Conservation (phyloP, 2,888 invertebrate species). For the Lampropteryx suffumata region DNA sequence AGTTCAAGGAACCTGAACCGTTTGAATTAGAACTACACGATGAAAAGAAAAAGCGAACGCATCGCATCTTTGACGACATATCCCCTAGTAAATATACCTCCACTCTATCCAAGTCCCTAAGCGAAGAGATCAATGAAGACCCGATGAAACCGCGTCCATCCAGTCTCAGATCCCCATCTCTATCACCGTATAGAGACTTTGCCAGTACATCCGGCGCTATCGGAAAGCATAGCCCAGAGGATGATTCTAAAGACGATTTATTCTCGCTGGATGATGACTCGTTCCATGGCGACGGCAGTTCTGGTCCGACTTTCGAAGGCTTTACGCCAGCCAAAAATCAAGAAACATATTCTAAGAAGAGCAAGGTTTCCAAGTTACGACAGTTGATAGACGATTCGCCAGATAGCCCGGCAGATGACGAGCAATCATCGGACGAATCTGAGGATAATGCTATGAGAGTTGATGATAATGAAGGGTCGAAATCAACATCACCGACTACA, state of each 20-base stretch:
- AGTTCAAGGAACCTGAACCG: slow-evolving; percentile 94
- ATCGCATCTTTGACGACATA: slow-evolving; percentile 78
- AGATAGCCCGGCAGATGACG: slow-evolving; percentile 77
- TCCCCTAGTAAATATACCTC: slow-evolving; percentile 77
- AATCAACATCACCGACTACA: slow-evolving; percentile 46
- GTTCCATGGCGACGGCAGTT: slow-evolving; percentile 81
- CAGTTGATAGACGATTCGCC: slow-evolving; percentile 77
- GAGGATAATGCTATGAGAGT: slow-evolving; percentile 59
- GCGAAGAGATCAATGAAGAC: slow-evolving; percentile 82
- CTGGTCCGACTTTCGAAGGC: slow-evolving; percentile 79
- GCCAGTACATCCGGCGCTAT: slow-evolving; percentile 78
- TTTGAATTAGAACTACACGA: slow-evolving; percentile 91
- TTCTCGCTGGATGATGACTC: slow-evolving; percentile 84
- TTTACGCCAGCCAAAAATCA: slow-evolving; percentile 82
- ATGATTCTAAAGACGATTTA: slow-evolving; percentile 83
- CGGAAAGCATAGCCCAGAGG: slow-evolving; percentile 84
- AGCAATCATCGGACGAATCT: slow-evolving; percentile 76
- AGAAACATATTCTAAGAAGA: slow-evolving; percentile 80
- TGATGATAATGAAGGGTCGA: slow-evolving; percentile 47
- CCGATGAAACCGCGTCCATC: slow-evolving; percentile 57
- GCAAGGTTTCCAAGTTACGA: slow-evolving; percentile 71
- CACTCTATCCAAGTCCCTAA: slow-evolving; percentile 70
- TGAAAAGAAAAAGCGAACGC: slow-evolving; percentile 77
- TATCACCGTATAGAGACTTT: slow-evolving; percentile 75
- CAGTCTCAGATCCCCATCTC: slow-evolving; percentile 65